Conservation (phyloP, 2,888 invertebrate genomes). For the Lissocephala sabroskyi region DNA sequence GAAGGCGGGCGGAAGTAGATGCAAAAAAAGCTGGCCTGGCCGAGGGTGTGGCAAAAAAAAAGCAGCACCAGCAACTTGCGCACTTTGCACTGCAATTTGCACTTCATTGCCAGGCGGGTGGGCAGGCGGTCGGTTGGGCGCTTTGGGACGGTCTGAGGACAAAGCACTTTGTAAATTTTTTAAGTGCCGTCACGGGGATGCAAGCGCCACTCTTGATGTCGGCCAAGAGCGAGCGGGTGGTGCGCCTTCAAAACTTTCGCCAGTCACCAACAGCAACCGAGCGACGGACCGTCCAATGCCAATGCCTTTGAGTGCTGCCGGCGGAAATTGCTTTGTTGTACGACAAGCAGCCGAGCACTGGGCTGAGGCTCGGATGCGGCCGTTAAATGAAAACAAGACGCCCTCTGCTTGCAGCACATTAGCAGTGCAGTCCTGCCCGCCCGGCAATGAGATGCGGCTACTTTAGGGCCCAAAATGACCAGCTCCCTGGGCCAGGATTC, state of each 20-base stretch:
- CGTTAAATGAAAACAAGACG: conserved; percentile 24
- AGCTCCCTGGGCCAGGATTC: too few relatives aligned
- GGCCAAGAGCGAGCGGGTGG: too few relatives aligned
- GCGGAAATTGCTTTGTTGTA: conserved; percentile 35
- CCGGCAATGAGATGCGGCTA: too few relatives aligned
- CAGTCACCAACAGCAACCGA: not conserved
- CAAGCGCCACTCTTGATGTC: too few relatives aligned
- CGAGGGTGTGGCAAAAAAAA: conserved; percentile 11
- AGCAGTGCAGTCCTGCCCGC: too few relatives aligned
- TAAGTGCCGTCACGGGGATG: conserved; percentile 42
- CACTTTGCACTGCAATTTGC: conserved; percentile 52
- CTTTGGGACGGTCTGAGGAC: conserved; percentile 30
- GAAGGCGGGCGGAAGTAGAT: conserved; percentile 14
- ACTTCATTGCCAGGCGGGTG: conserved; percentile 51
- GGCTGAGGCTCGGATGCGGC: not conserved
- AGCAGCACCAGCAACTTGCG: not conserved
- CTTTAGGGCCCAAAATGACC: too few relatives aligned
- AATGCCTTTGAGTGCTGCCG: not conserved
- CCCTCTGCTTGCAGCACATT: too few relatives aligned
- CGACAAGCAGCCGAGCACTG: conserved; percentile 6
- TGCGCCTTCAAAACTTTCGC: not conserved
- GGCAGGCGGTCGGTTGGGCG: not conserved
- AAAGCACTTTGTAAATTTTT: conserved; percentile 57
- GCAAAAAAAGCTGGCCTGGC: not conserved
- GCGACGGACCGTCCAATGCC: conserved; percentile 19